These are phyloP conservation scores for Solenopsis fugax DNA, from an alignment of 1,140 invertebrate genomes.

Conservation along the genomic window DNA sequence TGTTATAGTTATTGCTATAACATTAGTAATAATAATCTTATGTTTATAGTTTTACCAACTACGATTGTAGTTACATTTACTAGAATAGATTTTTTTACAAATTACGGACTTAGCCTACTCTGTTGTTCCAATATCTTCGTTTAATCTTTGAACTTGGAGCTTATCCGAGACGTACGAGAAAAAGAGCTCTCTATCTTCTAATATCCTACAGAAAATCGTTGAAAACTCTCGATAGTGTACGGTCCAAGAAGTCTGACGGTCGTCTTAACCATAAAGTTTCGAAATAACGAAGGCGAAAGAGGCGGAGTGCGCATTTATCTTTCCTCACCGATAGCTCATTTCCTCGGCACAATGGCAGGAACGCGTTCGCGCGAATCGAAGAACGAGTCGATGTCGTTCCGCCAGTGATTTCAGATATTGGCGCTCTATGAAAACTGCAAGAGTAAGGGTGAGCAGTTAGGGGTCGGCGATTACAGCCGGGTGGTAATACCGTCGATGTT, in stretches of 20 bases:
- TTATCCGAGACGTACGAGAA: neutral
- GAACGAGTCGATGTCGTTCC: conserved; percentile 16
- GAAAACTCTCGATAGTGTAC: neutral
- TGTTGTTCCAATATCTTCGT: neutral
- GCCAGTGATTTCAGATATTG: conserved; percentile 30
- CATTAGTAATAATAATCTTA: no score
- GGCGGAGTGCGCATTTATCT: conserved; percentile 33
- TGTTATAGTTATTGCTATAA: no score
- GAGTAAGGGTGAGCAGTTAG: neutral
- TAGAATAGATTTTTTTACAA: neutral
- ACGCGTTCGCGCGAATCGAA: conserved; percentile 20
- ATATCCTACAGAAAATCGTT: neutral
- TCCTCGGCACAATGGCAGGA: conserved; percentile 23
- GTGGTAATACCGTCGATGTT: conserved; percentile 39
- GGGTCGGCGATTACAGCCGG: neutral
- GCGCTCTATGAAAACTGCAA: conserved; percentile 5
- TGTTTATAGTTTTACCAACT: no score
- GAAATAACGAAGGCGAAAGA: conserved; percentile 6
- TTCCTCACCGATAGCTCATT: conserved; percentile 50
- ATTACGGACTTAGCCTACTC: neutral
- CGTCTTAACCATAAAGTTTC: conserved; percentile 25
- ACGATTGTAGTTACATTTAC: no score
- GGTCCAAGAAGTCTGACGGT: neutral
- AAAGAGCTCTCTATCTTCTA: neutral
- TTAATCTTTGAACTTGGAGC: neutral